Evolutionary conservation across 2,113 vertebrate species (phyloP).

Genomic region (Protobothrops mucrosquamatus): DNA sequence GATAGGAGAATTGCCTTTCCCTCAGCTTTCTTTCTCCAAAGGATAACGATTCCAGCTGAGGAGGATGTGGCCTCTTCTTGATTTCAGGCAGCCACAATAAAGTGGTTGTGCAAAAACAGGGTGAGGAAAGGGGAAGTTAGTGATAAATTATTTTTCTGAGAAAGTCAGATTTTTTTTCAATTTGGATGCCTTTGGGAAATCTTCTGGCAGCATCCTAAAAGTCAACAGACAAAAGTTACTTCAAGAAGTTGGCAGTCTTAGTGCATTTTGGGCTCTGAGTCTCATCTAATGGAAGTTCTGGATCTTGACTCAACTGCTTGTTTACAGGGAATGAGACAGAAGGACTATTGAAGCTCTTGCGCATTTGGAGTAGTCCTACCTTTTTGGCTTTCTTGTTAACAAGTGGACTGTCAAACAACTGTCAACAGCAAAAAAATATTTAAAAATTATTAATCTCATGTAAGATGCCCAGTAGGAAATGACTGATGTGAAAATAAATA

Average conservation of each 20-base stretch:
- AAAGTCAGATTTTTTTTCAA: not conserved
- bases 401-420: not conserved
- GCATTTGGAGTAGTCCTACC: not conserved
- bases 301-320: not conserved
- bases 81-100: not conserved
- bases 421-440: not conserved
- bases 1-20: not conserved
- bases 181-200: not conserved
- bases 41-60: not conserved
- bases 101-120: not conserved
- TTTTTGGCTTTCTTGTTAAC: slow-evolving; percentile 8
- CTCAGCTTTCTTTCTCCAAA: not conserved
- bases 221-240: not conserved
- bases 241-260: not conserved
- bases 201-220: not conserved
- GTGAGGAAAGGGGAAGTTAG: not conserved
- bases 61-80: not conserved
- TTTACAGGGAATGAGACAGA: slow-evolving; percentile 6
- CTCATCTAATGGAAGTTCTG: not conserved
- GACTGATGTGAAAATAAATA: not conserved
- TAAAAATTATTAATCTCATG: not conserved
- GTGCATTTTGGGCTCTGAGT: not conserved
- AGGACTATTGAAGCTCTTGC: slow-evolving; percentile 12
- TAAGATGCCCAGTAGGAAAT: not conserved
- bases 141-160: not conserved